A percentile compares a stretch with the other conserved stretches of the same genome.
Conservation (phyloP, 2,113 vertebrate genomes). For the Paraplagusia blochii region DNA sequence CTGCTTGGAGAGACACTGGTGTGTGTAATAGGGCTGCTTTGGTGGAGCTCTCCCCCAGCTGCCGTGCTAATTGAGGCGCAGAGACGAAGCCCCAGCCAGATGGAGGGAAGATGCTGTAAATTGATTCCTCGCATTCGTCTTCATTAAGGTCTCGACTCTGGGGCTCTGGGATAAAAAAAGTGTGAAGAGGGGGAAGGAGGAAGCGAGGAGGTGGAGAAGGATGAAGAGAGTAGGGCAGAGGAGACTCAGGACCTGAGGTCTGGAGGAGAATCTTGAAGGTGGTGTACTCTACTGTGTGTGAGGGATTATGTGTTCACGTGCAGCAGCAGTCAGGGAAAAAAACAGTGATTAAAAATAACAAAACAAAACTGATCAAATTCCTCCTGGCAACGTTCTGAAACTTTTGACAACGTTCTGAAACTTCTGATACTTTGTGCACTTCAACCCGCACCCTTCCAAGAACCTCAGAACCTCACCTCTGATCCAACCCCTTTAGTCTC, state of each 20-base stretch:
- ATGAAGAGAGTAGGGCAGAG: constrained; percentile 34
- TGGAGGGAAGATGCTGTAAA: constrained; percentile 76
- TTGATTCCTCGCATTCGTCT: constrained; percentile 80
- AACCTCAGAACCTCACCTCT: constrained; percentile 16
- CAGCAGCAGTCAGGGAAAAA: constrained; percentile 2
- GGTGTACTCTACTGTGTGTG: background rate
- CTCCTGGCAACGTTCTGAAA: constrained; percentile 3
- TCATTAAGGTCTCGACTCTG: constrained; percentile 74
- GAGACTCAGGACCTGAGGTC: constrained; percentile 25
- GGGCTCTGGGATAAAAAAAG: constrained; percentile 48
- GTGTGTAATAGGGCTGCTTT: constrained; percentile 65
- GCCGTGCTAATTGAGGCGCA: constrained; percentile 75
- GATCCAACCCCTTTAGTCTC: constrained; percentile 9
- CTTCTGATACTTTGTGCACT: constrained; percentile 3
- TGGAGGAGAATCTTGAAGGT: constrained; percentile 31
- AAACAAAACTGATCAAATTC: constrained; percentile 21
- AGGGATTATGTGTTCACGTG: constrained; percentile 3
- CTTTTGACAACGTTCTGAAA: constrained; percentile 9
- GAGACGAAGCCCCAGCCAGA: constrained; percentile 68
- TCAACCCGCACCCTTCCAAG: constrained; percentile 12
- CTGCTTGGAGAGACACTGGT: constrained; percentile 46
- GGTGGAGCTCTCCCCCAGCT: constrained; percentile 73
- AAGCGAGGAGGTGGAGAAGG: constrained; percentile 26
- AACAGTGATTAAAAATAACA: constrained; percentile 6
- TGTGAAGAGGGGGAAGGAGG: constrained; percentile 19